These are phyloP conservation scores for Melanotaenia maccullochi DNA, from an alignment of 2,797 vertebrate genomes.

Conservation along the genomic window DNA sequence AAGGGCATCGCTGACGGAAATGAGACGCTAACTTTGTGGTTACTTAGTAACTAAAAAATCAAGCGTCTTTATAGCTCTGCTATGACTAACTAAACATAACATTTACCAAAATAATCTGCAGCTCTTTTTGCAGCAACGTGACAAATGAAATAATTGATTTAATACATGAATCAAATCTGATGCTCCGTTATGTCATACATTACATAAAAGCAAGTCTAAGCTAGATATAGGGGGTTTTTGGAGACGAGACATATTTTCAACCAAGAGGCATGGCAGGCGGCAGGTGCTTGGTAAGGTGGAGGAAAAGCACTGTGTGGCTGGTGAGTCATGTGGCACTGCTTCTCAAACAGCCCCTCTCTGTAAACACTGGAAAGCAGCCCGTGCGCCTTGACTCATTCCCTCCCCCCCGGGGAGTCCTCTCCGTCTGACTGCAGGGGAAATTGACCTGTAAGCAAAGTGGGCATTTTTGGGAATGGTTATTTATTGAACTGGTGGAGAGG, in stretches of 20 bases:
- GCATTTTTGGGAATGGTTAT: constrained; percentile 67
- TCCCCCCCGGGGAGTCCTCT: constrained; percentile 63
- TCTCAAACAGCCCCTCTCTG: constrained; percentile 35
- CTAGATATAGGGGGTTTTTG: constrained; percentile 11
- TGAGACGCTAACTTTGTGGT: neutral
- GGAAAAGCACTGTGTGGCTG: constrained; percentile 34
- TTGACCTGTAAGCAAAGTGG: constrained; percentile 73
- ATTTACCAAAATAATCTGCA: neutral
- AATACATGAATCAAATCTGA: constrained; percentile 13
- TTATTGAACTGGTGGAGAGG: constrained; percentile 64
- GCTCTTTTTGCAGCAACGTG: neutral
- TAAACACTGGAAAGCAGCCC: constrained; percentile 58
- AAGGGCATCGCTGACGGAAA: neutral
- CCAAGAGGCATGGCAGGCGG: constrained; percentile 12
- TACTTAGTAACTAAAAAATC: neutral
- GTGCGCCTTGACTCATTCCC: constrained; percentile 64
- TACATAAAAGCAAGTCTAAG: neutral
- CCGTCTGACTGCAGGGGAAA: constrained; percentile 69
- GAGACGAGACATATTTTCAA: constrained; percentile 4
- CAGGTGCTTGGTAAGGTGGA: constrained; percentile 32
- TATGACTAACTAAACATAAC: neutral
- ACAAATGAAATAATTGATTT: constrained; percentile 5
- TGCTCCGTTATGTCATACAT: neutral
- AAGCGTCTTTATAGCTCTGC: neutral
- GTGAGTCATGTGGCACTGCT: constrained; percentile 40